Evolutionary conservation across 2,888 invertebrate species (phyloP).

Genomic region (Lasioglossum villosulum): DNA sequence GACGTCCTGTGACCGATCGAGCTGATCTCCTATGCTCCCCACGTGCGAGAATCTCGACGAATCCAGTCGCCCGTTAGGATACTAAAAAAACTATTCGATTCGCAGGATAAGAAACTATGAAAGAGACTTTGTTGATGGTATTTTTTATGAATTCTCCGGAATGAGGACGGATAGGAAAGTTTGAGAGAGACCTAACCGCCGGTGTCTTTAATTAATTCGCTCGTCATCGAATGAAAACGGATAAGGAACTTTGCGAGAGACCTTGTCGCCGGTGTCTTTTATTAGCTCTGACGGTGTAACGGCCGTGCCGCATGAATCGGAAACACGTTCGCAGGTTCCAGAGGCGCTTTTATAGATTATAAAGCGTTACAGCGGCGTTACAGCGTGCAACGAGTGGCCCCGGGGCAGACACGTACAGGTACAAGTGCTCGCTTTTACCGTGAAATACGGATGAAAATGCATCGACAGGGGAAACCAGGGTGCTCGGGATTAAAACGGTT

Average conservation of each 20-base stretch:
- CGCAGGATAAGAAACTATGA: neutral
- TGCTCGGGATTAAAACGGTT: neutral
- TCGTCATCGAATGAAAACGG: neutral
- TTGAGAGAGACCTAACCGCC: neutral
- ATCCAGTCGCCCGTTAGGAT: neutral
- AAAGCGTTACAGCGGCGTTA: conserved; percentile 1
- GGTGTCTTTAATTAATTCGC: neutral
- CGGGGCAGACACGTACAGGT: conserved; percentile 3
- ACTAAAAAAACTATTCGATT: neutral
- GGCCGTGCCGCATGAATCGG: neutral
- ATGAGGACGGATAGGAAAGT: neutral
- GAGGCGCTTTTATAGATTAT: neutral
- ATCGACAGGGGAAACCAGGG: neutral
- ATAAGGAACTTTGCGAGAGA: neutral
- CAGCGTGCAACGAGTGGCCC: conserved; percentile 3
- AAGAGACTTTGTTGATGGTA: neutral
- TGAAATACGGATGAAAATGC: neutral
- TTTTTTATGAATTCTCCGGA: neutral
- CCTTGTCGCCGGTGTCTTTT: neutral
- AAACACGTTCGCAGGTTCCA: neutral
- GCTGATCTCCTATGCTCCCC: neutral
- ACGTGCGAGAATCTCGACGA: neutral
- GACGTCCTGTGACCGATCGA: neutral
- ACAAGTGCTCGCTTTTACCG: neutral
- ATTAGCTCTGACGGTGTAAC: neutral